Percentiles rank a stretch among this genome's conserved stretches.
Conservation (phyloP, 1,140 invertebrate genomes). For the Drosophila mayri region DNA sequence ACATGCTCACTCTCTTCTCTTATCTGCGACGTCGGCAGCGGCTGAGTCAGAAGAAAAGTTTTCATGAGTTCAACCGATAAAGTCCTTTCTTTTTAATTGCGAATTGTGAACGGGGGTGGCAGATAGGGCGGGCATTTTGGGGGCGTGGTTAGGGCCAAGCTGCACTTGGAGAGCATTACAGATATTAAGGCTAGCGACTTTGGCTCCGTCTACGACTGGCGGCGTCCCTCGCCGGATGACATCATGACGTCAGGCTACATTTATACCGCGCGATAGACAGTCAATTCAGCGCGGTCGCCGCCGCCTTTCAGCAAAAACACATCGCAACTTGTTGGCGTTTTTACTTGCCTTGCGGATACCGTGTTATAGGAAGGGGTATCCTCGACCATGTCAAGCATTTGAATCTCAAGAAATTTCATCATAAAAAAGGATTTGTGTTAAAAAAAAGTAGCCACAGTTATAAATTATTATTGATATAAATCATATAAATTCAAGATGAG, state of each 20-base stretch:
- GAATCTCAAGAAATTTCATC: too few species aligned
- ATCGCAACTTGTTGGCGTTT: constrained; percentile 34
- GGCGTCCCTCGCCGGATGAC: constrained; percentile 40
- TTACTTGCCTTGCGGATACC: constrained; percentile 30
- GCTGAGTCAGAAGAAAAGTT: constrained; percentile 37
- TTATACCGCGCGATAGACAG: constrained; percentile 35
- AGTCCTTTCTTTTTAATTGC: constrained; percentile 36
- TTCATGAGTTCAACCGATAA: constrained; percentile 14
- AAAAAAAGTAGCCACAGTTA: neutral
- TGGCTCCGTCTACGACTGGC: neutral
- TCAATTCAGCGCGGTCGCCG: constrained; percentile 18
- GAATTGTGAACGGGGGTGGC: neutral
- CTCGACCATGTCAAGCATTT: neutral
- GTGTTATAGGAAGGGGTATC: neutral
- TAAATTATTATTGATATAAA: too few species aligned
- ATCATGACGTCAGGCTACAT: constrained; percentile 50
- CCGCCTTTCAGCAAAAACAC: constrained; percentile 25
- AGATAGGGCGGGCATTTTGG: neutral
- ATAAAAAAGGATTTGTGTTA: neutral
- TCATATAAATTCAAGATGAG: too few species aligned
- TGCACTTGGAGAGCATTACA: constrained; percentile 42
- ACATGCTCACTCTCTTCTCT: neutral
- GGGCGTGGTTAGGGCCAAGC: constrained; percentile 29
- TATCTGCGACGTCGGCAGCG: constrained; percentile 1
- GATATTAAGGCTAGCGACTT: constrained; percentile 21